phyloP scores from a whole-genome alignment of 2,113 vertebrate species.

The Tapirus terrestris region DNA sequence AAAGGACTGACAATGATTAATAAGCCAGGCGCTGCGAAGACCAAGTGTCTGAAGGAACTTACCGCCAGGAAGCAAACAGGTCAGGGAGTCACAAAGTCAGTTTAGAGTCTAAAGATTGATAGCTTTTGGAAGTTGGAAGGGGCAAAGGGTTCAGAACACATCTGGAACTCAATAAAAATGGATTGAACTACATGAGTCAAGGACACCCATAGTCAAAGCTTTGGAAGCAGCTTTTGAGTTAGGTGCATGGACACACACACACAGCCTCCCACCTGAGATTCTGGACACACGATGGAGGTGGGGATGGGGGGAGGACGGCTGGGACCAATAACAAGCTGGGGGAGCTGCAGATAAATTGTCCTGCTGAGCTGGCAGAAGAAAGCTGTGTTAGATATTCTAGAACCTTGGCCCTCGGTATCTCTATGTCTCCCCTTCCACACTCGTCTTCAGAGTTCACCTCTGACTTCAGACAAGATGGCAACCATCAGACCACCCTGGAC shows the following conservation, averaged over 20 bases:
- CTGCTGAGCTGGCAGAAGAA: not conserved
- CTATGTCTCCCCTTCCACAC: not conserved
- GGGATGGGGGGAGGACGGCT: accelerated
- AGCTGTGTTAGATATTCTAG: not conserved
- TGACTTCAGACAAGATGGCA: not conserved
- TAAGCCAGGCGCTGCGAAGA: not conserved
- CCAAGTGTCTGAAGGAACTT: not conserved
- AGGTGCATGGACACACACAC: not conserved
- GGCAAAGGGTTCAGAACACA: not conserved
- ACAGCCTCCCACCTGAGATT: not conserved
- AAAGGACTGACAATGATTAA: not conserved
- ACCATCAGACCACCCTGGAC: not conserved
- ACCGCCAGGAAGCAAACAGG: not conserved
- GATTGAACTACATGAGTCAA: not conserved
- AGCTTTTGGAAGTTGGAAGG: not conserved
- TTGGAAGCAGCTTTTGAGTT: not conserved
- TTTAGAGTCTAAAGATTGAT: not conserved
- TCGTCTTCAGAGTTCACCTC: no score
- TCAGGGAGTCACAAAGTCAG: not conserved
- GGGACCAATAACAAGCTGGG: not conserved
- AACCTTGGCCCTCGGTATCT: not conserved
- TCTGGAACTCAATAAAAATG: not conserved
- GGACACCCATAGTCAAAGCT: not conserved
- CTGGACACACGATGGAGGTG: not conserved
- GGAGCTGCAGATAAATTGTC: not conserved